Evolutionary conservation across 2,797 vertebrate species (phyloP).

Genomic region (Clarias platycephalus): DNA sequence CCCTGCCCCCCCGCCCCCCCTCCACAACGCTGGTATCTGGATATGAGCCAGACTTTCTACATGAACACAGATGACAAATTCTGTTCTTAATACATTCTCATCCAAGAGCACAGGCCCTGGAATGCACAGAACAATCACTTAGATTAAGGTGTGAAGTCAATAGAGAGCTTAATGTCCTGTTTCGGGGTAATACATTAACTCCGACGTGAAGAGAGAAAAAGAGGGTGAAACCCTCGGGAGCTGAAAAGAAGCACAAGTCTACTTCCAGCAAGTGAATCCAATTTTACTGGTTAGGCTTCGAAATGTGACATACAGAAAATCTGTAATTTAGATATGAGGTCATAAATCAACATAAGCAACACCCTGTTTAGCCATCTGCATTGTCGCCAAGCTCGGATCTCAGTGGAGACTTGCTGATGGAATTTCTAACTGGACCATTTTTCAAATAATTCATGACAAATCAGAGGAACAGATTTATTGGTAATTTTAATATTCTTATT

Average conservation of each 20-base stretch:
- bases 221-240: neutral
- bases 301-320: neutral
- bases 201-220: constrained; percentile 4
- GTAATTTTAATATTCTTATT: neutral
- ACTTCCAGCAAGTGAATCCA: neutral
- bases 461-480: neutral
- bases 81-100: neutral
- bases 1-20: neutral
- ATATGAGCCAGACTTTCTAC: constrained; percentile 16
- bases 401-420: neutral
- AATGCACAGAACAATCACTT: neutral
- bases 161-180: constrained; percentile 16
- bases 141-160: constrained; percentile 17
- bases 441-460: constrained; percentile 5
- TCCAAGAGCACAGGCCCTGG: neutral
- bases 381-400: neutral
- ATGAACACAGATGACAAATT: neutral
- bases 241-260: constrained; percentile 9
- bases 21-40: neutral
- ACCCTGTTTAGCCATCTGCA: neutral
- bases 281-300: neutral
- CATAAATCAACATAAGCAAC: constrained; percentile 5
- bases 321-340: neutral
- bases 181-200: constrained; percentile 20
- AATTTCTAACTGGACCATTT: neutral